Base-by-base conservation (phyloP, 2,888 invertebrate species). In the Hypena proboscidalis region DNA sequence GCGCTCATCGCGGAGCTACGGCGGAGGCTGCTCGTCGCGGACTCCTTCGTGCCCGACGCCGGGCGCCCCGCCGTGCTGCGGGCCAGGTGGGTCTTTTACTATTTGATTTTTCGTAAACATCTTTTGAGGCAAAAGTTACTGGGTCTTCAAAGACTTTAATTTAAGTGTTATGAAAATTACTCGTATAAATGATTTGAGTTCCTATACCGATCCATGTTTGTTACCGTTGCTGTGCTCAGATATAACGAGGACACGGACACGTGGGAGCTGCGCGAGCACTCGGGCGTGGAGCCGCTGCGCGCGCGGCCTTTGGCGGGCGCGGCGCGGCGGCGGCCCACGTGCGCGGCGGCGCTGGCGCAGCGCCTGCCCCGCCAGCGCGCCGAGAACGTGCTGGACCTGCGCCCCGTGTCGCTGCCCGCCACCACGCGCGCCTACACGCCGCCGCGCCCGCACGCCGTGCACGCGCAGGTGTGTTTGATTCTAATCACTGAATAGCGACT, bases 1-100 rank as follows among this genome's bases (percentile, higher is more conserved):
- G 97, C 98, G 74, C 93, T 98, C 43, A 95, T 97, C 52, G 95
- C 95, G 58, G 98, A 98, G 78, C 92, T 99, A 55, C 96, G 98
- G 1, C 93, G 98, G 22, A 96, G 97, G 77, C 95, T 95, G 74
- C 92, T 97, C 20, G 94, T 97, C 35, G 96, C 97, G 55, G 97
- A 97, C 76, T 97, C 97, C 82, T 98, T 98, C 85, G 95, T 98
- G 70, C 97, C 97, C 4, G 92, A 66, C 64, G 89, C 70, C 65
- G 91, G 70, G 44, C 71, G 84, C 4, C 78, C 79, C 44, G 80
- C 71, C 53, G 85, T 76, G 67, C 77, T 83, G 74, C 78, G 83
- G 40, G 93, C 98, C 9, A 33, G 38, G 37, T 44, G 3, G 10
- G 91, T 97, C 31, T 94, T 97, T 1, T n/a, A n/a, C 0, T 8